Conservation (phyloP, 2,113 vertebrate species). For the Paraplagusia blochii region DNA sequence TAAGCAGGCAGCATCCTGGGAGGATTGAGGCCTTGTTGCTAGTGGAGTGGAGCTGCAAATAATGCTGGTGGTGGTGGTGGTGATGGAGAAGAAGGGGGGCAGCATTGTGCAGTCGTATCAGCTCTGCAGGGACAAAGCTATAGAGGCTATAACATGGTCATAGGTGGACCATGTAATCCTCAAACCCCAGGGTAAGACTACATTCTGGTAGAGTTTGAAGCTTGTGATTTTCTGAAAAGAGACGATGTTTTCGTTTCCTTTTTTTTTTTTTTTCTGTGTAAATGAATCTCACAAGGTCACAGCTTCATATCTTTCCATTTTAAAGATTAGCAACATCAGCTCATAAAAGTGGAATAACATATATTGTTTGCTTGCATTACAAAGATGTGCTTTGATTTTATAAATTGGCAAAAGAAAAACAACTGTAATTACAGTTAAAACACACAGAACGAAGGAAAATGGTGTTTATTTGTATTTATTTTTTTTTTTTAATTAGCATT, state of each 20-base stretch:
- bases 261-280: background rate
- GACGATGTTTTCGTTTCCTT: slow-evolving; percentile 8
- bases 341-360: too few species aligned
- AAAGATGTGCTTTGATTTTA: slow-evolving; percentile 35
- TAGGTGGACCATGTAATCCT: slow-evolving; percentile 63
- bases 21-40: slow-evolving; percentile 47
- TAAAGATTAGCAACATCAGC: too few species aligned
- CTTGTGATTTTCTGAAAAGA: slow-evolving; percentile 20
- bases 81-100: slow-evolving; percentile 36
- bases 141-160: slow-evolving; percentile 57
- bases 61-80: slow-evolving; percentile 20
- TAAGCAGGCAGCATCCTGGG: slow-evolving; percentile 53
- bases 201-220: slow-evolving; percentile 44
- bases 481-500: slow-evolving; percentile 17
- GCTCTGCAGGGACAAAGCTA: slow-evolving; percentile 60
- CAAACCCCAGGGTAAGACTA: slow-evolving; percentile 44
- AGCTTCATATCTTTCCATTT: too few species aligned
- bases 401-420: slow-evolving; percentile 28
- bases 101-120: slow-evolving; percentile 63
- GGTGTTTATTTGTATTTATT: slow-evolving; percentile 30
- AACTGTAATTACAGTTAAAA: background rate
- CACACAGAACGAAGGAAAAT: background rate
- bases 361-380: background rate
- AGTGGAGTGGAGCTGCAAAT: slow-evolving; percentile 42
- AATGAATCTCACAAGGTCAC: too few species aligned